Evolutionary conservation across 2,888 invertebrate species (phyloP).

Genomic region (Rhamphomyia laevipes): DNA sequence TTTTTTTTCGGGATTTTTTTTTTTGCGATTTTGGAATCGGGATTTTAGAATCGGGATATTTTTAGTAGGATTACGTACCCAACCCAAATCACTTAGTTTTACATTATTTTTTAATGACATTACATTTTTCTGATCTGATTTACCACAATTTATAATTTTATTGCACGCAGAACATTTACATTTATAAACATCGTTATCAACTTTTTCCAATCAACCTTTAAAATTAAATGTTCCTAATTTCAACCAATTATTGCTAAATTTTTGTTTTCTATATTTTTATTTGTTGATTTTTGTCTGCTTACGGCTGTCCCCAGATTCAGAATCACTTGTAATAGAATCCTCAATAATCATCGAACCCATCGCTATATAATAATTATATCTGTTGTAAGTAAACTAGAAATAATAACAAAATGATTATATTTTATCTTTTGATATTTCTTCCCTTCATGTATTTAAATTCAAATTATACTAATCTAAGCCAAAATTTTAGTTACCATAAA

Average conservation of each 20-base stretch:
- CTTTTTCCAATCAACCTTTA: conserved; percentile 3
- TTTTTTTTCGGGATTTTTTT: too few relatives aligned
- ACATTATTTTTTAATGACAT: conserved; percentile 2
- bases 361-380: too few relatives aligned
- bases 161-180: conserved; percentile 8
- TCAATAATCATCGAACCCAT: background rate
- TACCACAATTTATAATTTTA: conserved; percentile 3
- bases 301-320: background rate
- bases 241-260: background rate
- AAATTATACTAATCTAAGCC: too few relatives aligned
- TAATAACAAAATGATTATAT: too few relatives aligned
- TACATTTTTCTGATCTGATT: conserved; percentile 6
- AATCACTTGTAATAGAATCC: background rate
- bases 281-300: background rate
- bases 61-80: too few relatives aligned
- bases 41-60: too few relatives aligned
- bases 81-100: too few relatives aligned
- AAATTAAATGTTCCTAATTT: background rate
- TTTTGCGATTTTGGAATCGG: too few relatives aligned
- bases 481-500: too few relatives aligned
- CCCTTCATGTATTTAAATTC: too few relatives aligned
- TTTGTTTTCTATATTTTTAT: background rate
- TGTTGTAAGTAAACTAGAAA: too few relatives aligned
- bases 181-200: conserved; percentile 1
- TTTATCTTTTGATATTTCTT: too few relatives aligned